Percentiles rank a stretch among this genome's conserved stretches.
Conservation (phyloP, 2,888 invertebrate genomes). For the Pyrochroa serraticornis region DNA sequence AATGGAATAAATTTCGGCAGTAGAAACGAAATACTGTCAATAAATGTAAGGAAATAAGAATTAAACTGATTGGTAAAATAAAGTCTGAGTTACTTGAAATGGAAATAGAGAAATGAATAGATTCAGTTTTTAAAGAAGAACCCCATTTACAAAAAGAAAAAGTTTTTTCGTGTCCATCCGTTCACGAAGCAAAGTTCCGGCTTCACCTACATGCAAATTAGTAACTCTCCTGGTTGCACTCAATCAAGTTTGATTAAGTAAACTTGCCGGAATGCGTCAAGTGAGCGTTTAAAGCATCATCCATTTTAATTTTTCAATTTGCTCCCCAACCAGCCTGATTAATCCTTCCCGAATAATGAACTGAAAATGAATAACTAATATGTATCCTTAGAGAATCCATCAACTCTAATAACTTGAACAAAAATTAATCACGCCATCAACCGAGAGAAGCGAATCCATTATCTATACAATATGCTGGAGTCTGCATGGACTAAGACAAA, state of each 20-base stretch:
- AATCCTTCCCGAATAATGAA: constrained; percentile 38
- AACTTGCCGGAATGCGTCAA: constrained; percentile 7
- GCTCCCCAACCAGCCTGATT: constrained; percentile 29
- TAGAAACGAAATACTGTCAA: too few relatives aligned
- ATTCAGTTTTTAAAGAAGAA: too few relatives aligned
- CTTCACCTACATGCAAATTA: not conserved
- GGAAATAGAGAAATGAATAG: too few relatives aligned
- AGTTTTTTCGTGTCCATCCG: too few relatives aligned
- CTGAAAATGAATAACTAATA: constrained; percentile 40
- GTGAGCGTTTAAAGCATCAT: constrained; percentile 32
- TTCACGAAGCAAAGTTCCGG: too few relatives aligned
- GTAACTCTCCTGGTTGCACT: not conserved
- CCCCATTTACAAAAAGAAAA: too few relatives aligned
- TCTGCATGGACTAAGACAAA: constrained; percentile 41
- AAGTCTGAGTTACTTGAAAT: too few relatives aligned
- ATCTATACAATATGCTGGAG: constrained; percentile 42
- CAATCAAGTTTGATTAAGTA: constrained; percentile 6
- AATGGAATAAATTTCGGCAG: too few relatives aligned
- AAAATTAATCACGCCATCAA: constrained; percentile 48
- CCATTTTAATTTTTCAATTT: constrained; percentile 38
- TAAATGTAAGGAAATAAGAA: too few relatives aligned
- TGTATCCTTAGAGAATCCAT: constrained; percentile 37
- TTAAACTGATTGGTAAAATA: too few relatives aligned
- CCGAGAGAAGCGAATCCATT: constrained; percentile 44
- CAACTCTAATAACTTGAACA: constrained; percentile 40